Evolutionary conservation across 2,113 vertebrate species (phyloP).

Genomic region (Theristicus caerulescens): DNA sequence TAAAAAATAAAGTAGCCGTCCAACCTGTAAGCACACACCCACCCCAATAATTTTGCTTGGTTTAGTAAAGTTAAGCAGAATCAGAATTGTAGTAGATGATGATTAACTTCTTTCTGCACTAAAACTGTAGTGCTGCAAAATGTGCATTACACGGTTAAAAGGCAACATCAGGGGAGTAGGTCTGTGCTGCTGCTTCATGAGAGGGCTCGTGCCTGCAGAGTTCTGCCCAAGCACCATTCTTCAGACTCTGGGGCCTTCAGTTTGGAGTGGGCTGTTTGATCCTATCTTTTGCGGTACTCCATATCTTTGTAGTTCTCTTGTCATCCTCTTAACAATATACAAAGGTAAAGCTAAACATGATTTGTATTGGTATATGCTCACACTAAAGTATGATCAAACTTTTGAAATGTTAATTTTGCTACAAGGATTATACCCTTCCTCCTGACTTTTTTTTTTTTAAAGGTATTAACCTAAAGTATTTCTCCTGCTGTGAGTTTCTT

Average conservation of each 20-base stretch:
- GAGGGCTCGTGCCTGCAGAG: not conserved
- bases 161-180: not conserved
- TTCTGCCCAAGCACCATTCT: not conserved
- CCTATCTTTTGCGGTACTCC: not conserved
- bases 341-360: not conserved
- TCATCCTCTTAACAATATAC: not conserved
- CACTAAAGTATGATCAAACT: not conserved
- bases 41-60: not conserved
- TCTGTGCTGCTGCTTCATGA: not conserved
- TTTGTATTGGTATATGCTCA: not conserved
- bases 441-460: not conserved
- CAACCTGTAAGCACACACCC: rapidly evolving
- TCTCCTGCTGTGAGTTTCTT: not conserved
- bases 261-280: not conserved
- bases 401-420: not conserved
- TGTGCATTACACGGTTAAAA: not conserved
- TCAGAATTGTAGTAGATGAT: not conserved
- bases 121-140: not conserved
- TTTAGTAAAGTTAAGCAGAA: not conserved
- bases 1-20: not conserved
- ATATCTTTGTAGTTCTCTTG: not conserved
- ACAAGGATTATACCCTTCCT: not conserved
- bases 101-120: not conserved
- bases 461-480: not conserved
- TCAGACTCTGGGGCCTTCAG: not conserved